Evolutionary conservation across 37 sponge, comb jelly and placozoan species (phyloP), one percentile per base, ranked within the genome.

Genomic region (Dysidea cf. avara): DNA sequence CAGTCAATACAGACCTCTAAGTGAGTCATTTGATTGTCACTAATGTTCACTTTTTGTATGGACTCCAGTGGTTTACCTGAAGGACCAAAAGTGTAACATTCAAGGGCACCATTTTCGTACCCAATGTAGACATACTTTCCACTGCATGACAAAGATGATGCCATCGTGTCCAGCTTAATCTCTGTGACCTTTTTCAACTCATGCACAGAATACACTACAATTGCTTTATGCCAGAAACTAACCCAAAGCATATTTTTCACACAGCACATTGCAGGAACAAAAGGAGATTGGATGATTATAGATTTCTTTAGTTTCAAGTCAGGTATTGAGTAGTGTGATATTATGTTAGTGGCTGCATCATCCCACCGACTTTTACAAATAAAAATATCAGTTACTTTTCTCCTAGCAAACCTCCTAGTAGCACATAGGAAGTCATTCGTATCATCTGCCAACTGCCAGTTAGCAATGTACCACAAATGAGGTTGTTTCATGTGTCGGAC

Each of bases 181-280:
- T 84, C 78, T 28, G 61, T 63, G 53, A 77, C 64, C 51, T 56
- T 71, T 17, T 71, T 31, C 1, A 78, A 48, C 39, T 11, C 47
- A 14, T n/a, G 20, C 39, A 53, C 37, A 14, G 78, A 77, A 53
- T 77, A 84, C 22, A 84, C 78, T 24, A 61, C 63, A 7, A 84
- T 66, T 28, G 39, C 71, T 32, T 71, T 70, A 13, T 76, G 70
- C 39, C 55, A 64, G 60, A 77, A 76, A 37, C 85, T 84, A 39
- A 84, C 73, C 85, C 85, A 84, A 6, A 84, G 72, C 46, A 72
- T 63, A 2, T 39, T 25, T 7, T 64, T 53, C 0, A 77, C 56
- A 52, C 85, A 84, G 26, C 78, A 65, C 85, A 84, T 84, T 37
- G 78, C 77, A 56, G 77, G 63, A 16, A 84, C 71, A 70, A 69